Percentiles rank a stretch among this genome's conserved stretches.
Conservation (phyloP, 2,113 vertebrate species). For the Scopus umbretta region DNA sequence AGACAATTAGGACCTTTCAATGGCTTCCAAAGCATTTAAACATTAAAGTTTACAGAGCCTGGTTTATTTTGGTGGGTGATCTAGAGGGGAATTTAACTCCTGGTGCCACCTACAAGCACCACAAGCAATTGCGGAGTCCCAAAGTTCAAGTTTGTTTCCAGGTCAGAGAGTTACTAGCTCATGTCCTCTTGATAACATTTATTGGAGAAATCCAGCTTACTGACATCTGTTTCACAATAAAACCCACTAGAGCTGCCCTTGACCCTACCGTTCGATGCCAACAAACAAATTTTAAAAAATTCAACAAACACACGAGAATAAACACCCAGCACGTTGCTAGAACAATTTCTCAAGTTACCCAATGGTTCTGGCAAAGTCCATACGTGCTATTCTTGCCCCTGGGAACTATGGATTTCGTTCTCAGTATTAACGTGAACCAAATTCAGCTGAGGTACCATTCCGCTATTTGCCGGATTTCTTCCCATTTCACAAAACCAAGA, state of each 20-base stretch:
- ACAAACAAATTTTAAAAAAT: neutral
- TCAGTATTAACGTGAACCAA: neutral
- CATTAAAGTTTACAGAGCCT: neutral
- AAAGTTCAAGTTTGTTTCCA: constrained; percentile 35
- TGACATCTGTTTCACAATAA: constrained; percentile 36
- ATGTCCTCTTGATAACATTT: neutral
- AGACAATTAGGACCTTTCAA: neutral
- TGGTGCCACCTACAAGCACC: neutral
- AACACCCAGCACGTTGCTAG: neutral
- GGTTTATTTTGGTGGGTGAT: neutral
- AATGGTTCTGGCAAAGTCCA: neutral
- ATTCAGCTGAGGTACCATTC: neutral
- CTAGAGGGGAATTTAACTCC: neutral
- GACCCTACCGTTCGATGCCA: neutral
- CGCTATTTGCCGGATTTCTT: neutral
- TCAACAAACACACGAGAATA: neutral
- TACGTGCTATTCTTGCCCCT: neutral
- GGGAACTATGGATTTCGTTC: neutral
- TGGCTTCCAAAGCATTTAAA: neutral
- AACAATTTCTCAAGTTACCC: neutral
- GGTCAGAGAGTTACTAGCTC: neutral
- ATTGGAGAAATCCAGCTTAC: neutral
- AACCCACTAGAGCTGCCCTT: neutral
- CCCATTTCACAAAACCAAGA: neutral
- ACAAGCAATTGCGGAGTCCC: neutral